Conservation (phyloP, 2,113 vertebrate species). For the Sylvietta virens region DNA sequence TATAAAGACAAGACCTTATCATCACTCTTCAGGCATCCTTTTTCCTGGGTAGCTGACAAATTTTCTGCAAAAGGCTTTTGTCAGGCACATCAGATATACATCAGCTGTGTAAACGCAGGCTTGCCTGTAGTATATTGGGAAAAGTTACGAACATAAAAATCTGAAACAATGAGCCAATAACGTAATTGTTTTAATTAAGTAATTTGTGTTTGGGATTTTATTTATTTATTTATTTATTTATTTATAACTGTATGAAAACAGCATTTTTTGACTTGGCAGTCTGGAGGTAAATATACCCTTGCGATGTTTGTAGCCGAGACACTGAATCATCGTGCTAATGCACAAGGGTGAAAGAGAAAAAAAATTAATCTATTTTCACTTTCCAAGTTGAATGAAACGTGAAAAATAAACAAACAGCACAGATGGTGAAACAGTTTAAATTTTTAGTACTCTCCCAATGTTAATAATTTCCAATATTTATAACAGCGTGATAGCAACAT, state of each 20-base stretch:
- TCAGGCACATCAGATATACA: background rate
- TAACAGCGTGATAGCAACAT: background rate
- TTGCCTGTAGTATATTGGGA: background rate
- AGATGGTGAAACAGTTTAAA: slow-evolving; percentile 54
- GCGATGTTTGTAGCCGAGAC: background rate
- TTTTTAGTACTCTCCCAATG: slow-evolving; percentile 28
- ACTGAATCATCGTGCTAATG: background rate
- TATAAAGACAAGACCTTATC: background rate
- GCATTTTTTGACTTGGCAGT: background rate
- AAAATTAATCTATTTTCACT: background rate
- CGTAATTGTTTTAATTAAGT: background rate
- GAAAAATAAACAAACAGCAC: slow-evolving; percentile 60
- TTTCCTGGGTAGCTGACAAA: background rate
- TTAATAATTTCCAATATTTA: slow-evolving; percentile 19
- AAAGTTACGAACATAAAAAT: background rate
- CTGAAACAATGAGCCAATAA: background rate
- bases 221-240: background rate
- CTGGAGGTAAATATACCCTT: background rate
- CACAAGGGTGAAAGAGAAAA: background rate
- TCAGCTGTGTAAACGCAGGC: background rate
- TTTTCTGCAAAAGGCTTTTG: background rate
- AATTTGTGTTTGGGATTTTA: background rate
- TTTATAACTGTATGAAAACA: background rate
- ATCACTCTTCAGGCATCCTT: background rate
- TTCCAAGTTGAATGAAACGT: slow-evolving; percentile 35